Conservation (phyloP, 2,888 invertebrate species). For the Eumerus sabulonum region DNA sequence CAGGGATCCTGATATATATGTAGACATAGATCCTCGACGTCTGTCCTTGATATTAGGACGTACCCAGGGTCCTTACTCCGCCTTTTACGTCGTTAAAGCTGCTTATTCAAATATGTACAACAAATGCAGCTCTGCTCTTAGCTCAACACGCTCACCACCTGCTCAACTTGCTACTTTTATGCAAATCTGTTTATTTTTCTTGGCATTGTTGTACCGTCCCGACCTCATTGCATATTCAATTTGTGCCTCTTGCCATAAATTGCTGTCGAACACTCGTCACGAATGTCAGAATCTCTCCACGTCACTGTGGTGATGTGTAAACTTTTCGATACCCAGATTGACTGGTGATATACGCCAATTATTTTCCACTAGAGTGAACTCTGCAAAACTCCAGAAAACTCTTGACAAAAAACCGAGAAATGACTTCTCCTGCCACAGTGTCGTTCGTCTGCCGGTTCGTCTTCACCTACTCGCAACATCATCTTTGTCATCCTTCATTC, state of each 20-base stretch:
- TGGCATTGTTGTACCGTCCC: constrained; percentile 1
- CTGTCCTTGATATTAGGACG: no score
- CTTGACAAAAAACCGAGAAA: constrained; percentile 18
- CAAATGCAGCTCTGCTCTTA: no score
- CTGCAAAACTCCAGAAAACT: constrained; percentile 15
- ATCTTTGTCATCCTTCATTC: constrained; percentile 5
- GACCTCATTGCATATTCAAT: background rate
- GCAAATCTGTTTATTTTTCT: no score
- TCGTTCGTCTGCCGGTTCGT: constrained; percentile 5
- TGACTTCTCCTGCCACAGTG: no score
- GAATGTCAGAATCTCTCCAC: background rate
- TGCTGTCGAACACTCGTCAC: background rate
- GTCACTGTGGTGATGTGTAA: background rate
- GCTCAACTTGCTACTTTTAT: no score
- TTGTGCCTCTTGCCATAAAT: background rate
- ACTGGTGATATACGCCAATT: constrained; percentile 3
- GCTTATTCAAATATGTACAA: no score
- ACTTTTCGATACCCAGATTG: constrained; percentile 22
- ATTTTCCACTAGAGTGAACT: constrained; percentile 17
- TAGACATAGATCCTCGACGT: no score
- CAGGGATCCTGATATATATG: background rate
- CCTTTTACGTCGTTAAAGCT: no score
- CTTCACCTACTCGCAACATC: constrained; percentile 5
- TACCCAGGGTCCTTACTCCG: no score
- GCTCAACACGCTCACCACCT: no score